Evolutionary conservation across 2,888 invertebrate species (phyloP), one percentile per base, ranked within the genome.

Genomic region (Ormyrus rosae): DNA sequence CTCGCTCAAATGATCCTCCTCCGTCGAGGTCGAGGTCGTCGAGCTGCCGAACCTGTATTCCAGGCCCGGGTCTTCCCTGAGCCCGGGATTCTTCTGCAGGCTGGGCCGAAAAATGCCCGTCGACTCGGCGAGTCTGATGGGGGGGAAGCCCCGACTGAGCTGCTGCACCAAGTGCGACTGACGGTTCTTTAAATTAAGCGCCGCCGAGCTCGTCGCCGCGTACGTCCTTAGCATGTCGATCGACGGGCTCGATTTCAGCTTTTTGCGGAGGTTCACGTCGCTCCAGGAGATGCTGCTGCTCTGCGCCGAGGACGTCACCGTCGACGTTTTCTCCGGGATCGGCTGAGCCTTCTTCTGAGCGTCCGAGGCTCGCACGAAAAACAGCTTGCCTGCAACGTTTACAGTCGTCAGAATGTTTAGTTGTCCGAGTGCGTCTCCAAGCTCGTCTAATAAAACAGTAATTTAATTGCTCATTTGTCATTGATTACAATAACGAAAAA

Each of bases 311-410:
- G 70, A 74, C 6, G 80, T 80, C 10, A 78, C 34, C 0, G 81
- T 78, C 8, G 72, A 74, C 13, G 63, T 71, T 58, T 58, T 67
- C 34, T 78, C 78, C 5, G 34, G 46, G 46, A 9, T 19, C n/a
- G 53, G 5, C n/a, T 13, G 13, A 13, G 56, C 10, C 1, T 13
- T 55, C 19, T 71, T 74, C 9, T 78, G n/a, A 6, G 69, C 75
- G 53, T 77, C 79, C 19, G 82, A 34, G 0, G 82, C 79, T 50
- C 73, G 48, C 11, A 82, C 80, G 67, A 82, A 82, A 46, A 79
- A 69, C 7, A 82, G 73, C 34, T 82, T 80, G 10, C 80, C 82
- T 82, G 46, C 5, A 2, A 51, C 34, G 2, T 19, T 56, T 19
- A 19, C 19, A 1, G 10, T 68, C 45, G n/a, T 8, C 19, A 13